A percentile compares a stretch with the other conserved stretches of the same genome.
Evolutionary conservation across 2,113 vertebrate species (phyloP).

Genomic region (Engraulis encrasicolus): DNA sequence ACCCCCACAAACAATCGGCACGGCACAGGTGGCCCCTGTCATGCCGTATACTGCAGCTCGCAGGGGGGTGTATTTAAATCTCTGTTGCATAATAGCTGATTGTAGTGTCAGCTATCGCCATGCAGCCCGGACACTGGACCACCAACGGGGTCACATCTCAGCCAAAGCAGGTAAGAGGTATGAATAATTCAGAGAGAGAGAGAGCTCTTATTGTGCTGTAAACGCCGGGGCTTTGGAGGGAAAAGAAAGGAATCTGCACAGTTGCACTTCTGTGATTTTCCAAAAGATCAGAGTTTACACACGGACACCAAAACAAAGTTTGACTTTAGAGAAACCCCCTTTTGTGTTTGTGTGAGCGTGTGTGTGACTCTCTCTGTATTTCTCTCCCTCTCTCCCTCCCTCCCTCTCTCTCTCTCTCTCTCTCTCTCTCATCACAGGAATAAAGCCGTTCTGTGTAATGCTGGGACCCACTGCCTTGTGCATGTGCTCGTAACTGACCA

Average conservation of each 20-base stretch:
- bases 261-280: constrained; percentile 16
- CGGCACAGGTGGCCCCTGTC: not conserved
- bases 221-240: not conserved
- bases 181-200: not conserved
- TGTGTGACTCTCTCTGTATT: not conserved
- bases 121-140: too few species aligned
- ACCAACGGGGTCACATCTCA: constrained; percentile 8
- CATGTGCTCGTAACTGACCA: constrained; percentile 31
- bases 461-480: constrained; percentile 21
- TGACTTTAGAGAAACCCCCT: not conserved
- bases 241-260: constrained; percentile 16
- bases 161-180: not conserved
- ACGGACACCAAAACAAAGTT: not conserved
- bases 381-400: constrained; percentile 36
- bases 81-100: constrained; percentile 1
- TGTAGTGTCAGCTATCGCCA: constrained; percentile 10
- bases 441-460: constrained; percentile 20
- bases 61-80: not conserved
- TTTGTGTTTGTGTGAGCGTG: constrained; percentile 12
- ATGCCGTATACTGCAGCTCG: not conserved
- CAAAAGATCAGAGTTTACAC: not conserved
- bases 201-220: constrained; percentile 4
- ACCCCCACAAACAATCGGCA: not conserved
- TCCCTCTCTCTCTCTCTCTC: not conserved
- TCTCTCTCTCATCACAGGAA: constrained; percentile 47